These are phyloP conservation scores for Thelaira solivaga DNA, from an alignment of 2,888 invertebrate genomes.

Conservation along the genomic window DNA sequence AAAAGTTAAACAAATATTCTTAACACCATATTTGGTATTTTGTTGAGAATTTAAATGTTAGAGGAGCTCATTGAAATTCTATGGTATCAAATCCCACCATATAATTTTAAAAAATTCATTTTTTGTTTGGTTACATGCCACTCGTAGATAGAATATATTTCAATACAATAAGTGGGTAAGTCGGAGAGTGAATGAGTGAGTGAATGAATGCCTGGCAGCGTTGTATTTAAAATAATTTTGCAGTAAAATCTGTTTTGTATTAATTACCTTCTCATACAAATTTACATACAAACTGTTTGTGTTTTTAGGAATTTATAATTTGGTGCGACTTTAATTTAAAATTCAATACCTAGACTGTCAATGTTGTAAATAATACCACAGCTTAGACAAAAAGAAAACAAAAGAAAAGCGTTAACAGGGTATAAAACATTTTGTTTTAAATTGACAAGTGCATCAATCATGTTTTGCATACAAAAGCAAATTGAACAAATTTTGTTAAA, in stretches of 20 bases:
- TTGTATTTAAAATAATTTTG: not conserved
- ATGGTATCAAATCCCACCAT: constrained; percentile 17
- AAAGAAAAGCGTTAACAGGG: not conserved
- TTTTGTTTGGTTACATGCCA: no score
- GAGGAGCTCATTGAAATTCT: constrained; percentile 41
- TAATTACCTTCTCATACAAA: constrained; percentile 43
- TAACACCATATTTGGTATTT: constrained; percentile 36
- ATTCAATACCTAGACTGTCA: constrained; percentile 7
- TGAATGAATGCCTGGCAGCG: constrained; percentile 12
- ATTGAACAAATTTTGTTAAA: not conserved
- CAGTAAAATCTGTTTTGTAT: constrained; percentile 39
- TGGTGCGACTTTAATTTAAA: constrained; percentile 42
- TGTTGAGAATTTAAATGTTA: constrained; percentile 19
- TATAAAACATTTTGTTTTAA: not conserved
- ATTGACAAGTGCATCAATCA: constrained; percentile 30
- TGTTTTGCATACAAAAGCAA: constrained; percentile 35
- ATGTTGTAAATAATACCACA: not conserved
- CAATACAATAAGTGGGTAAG: not conserved
- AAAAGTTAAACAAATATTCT: constrained; percentile 25
- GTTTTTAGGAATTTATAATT: constrained; percentile 1
- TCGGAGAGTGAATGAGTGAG: not conserved
- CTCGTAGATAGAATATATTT: not conserved
- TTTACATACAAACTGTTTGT: not conserved
- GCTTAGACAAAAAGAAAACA: not conserved
- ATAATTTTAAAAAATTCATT: constrained; percentile 26